Evolutionary conservation across 2,888 invertebrate genomes (phyloP).

Genomic region (Apamea epomidion): DNA sequence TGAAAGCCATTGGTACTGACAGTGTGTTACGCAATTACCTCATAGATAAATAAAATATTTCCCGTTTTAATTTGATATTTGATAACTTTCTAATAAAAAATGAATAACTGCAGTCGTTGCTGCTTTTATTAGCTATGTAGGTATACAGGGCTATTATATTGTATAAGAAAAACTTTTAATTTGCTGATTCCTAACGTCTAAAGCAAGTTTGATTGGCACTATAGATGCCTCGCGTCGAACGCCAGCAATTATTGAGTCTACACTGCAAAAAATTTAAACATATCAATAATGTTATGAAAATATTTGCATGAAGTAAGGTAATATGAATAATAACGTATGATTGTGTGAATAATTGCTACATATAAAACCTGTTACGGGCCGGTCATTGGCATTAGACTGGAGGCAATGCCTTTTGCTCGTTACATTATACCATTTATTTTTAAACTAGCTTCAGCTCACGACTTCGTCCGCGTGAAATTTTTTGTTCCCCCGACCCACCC

Average conservation of each 20-base stretch:
- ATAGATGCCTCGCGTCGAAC: neutral
- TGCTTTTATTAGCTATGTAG: neutral
- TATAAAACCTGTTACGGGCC: conserved; percentile 5
- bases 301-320: conserved; percentile 7
- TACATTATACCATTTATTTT: neutral
- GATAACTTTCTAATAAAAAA: neutral
- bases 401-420: conserved; percentile 5
- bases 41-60: too few relatives aligned
- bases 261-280: conserved; percentile 5
- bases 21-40: too few relatives aligned
- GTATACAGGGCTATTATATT: neutral
- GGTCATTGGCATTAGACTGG: conserved; percentile 27
- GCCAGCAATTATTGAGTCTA: neutral
- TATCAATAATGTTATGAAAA: conserved; percentile 9
- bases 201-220: neutral
- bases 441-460: too few relatives aligned
- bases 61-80: neutral
- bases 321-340: conserved; percentile 27
- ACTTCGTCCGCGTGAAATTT: too few relatives aligned
- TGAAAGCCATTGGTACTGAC: too few relatives aligned
- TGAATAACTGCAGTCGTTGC: too few relatives aligned
- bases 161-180: neutral
- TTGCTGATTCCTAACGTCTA: neutral
- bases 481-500: too few relatives aligned
- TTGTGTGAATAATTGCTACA: conserved; percentile 29